Evolutionary conservation across 2,797 vertebrate species (phyloP).

Genomic region (Myripristis jacobus): DNA sequence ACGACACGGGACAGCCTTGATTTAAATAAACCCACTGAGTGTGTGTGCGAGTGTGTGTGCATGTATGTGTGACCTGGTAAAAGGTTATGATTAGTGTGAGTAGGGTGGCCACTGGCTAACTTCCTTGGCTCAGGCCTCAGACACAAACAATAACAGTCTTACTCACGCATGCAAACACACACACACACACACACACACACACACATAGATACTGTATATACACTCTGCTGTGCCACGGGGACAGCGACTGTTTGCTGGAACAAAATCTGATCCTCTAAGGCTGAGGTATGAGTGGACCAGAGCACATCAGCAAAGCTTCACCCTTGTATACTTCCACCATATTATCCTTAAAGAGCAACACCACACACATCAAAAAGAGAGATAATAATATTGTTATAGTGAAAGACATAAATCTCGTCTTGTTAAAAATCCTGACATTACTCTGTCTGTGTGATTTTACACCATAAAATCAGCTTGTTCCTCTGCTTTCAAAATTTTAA

Average conservation of each 20-base stretch:
- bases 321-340: background rate
- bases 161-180: background rate
- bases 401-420: background rate
- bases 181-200: background rate
- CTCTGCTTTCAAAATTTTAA: background rate
- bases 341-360: background rate
- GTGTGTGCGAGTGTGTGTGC: background rate
- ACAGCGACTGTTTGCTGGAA: background rate
- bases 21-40: conserved; percentile 32
- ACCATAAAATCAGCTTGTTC: background rate
- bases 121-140: conserved; percentile 7
- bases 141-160: conserved; percentile 32
- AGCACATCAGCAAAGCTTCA: background rate
- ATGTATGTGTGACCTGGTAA: conserved; percentile 5
- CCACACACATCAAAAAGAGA: background rate
- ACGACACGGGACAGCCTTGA: conserved; percentile 24
- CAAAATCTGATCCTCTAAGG: background rate
- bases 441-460: background rate
- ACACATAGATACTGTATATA: background rate
- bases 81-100: conserved; percentile 4
- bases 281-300: background rate
- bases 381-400: background rate
- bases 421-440: background rate
- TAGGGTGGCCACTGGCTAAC: background rate
- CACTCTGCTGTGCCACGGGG: background rate